A percentile compares a stretch with the other conserved stretches of the same genome.
phyloP scores from a whole-genome alignment of 2,888 invertebrate genomes.

The Thymelicus sylvestris region DNA sequence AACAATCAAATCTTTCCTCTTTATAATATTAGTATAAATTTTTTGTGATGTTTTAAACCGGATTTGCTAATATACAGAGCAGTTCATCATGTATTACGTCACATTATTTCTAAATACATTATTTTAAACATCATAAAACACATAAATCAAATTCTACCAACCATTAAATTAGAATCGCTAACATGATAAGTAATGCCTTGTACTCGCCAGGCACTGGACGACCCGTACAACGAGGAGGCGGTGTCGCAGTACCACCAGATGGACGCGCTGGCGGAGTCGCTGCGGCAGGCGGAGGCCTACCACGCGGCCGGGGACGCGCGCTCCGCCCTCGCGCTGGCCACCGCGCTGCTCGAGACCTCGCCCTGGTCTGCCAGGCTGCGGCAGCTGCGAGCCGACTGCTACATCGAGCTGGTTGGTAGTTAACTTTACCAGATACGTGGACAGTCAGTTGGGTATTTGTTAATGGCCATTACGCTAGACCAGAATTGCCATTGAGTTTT shows the following conservation, averaged over 20 bases:
- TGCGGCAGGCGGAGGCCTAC: conserved; percentile 83
- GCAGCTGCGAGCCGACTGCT: conserved; percentile 94
- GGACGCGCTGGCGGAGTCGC: conserved; percentile 87
- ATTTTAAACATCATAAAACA: too few relatives aligned
- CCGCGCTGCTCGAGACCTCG: conserved; percentile 89
- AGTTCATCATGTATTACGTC: too few relatives aligned
- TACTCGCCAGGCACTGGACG: conserved; percentile 70
- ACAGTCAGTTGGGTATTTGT: too few relatives aligned
- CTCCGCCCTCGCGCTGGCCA: conserved; percentile 67
- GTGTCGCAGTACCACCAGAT: conserved; percentile 88
- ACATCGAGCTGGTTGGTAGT: conserved; percentile 84
- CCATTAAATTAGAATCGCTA: background rate
- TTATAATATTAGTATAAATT: too few relatives aligned
- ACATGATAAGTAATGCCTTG: background rate
- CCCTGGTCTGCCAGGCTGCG: conserved; percentile 95
- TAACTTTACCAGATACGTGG: background rate
- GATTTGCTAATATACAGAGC: too few relatives aligned
- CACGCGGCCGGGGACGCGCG: conserved; percentile 80
- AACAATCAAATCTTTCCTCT: too few relatives aligned
- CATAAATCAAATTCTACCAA: too few relatives aligned
- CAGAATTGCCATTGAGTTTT: too few relatives aligned
- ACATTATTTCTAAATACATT: too few relatives aligned
- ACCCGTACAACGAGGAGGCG: conserved; percentile 92
- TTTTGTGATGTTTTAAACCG: too few relatives aligned
- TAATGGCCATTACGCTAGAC: too few relatives aligned